These are phyloP conservation scores for Channallabes apus DNA, from an alignment of 2,797 vertebrate species.

Conservation along the genomic window DNA sequence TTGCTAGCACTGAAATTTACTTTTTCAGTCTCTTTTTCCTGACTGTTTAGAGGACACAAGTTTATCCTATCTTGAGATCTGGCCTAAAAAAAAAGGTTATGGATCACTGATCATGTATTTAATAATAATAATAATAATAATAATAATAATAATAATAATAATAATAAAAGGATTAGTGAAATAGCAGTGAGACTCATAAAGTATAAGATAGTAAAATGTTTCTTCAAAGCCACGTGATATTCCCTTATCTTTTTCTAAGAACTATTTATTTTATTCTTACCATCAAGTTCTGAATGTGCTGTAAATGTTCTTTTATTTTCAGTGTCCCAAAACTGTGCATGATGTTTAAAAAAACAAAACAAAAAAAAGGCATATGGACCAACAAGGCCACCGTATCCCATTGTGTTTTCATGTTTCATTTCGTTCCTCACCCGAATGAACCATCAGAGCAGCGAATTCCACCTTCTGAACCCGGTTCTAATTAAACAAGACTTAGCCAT, in stretches of 20 bases:
- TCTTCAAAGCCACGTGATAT: neutral
- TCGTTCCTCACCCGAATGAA: conserved; percentile 6
- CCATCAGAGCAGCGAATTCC: conserved; percentile 21
- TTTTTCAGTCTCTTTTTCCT: neutral
- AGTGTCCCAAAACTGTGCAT: conserved; percentile 46
- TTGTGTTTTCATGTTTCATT: conserved; percentile 21
- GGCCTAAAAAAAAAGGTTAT: conserved; percentile 15
- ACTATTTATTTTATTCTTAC: conserved; percentile 47
- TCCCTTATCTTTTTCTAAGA: neutral
- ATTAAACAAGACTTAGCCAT: conserved; percentile 20
- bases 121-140: neutral
- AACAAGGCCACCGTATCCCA: conserved; percentile 12
- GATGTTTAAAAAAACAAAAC: conserved; percentile 39
- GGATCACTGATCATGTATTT: conserved; percentile 14
- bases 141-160: neutral
- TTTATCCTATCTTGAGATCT: conserved; percentile 25
- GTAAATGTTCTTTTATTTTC: conserved; percentile 39
- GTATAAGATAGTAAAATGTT: neutral
- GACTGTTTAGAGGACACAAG: neutral
- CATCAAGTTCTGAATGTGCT: conserved; percentile 43
- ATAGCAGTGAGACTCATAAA: neutral
- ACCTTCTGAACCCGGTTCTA: neutral
- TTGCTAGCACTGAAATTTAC: neutral
- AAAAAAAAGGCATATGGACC: conserved; percentile 35
- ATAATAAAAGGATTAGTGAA: neutral